Evolutionary conservation across 2,113 vertebrate species (phyloP).

Genomic region (Desmodus rotundus): DNA sequence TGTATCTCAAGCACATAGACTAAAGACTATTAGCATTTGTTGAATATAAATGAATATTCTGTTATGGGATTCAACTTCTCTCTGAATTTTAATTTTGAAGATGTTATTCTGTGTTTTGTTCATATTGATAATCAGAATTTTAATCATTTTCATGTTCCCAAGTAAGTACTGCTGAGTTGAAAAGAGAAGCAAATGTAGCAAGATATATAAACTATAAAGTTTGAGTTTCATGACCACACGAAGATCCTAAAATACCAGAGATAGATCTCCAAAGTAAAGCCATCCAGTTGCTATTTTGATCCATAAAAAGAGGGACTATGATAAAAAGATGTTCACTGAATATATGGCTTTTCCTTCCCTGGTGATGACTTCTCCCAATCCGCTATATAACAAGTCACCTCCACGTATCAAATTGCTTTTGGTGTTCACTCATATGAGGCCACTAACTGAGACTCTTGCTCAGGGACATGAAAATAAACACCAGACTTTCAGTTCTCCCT

Average conservation of each 20-base stretch:
- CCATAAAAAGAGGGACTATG: not conserved
- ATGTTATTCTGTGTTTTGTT: conserved; percentile 61
- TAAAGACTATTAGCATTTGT: conserved; percentile 66
- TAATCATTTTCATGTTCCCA: conserved; percentile 48
- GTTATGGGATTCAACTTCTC: conserved; percentile 67
- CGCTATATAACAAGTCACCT: not conserved
- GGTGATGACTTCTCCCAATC: not conserved
- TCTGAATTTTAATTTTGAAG: conserved; percentile 75
- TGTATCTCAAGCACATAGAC: conserved; percentile 44
- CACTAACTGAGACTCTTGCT: not conserved
- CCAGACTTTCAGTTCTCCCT: not conserved
- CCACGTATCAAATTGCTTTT: not conserved
- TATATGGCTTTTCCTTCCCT: not conserved
- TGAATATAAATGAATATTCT: conserved; percentile 73
- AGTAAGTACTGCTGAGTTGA: not conserved
- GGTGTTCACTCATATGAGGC: not conserved
- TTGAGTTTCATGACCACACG: not conserved
- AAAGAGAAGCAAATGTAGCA: conserved; percentile 26
- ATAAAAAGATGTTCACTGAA: not conserved
- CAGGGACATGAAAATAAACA: not conserved
- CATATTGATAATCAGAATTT: conserved; percentile 60
- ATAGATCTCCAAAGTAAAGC: not conserved
- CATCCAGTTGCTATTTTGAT: not conserved
- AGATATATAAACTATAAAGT: conserved; percentile 20
- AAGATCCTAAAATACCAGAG: not conserved